These are phyloP conservation scores for Limenitis camilla DNA, from an alignment of 2,888 invertebrate species.

Conservation along the genomic window DNA sequence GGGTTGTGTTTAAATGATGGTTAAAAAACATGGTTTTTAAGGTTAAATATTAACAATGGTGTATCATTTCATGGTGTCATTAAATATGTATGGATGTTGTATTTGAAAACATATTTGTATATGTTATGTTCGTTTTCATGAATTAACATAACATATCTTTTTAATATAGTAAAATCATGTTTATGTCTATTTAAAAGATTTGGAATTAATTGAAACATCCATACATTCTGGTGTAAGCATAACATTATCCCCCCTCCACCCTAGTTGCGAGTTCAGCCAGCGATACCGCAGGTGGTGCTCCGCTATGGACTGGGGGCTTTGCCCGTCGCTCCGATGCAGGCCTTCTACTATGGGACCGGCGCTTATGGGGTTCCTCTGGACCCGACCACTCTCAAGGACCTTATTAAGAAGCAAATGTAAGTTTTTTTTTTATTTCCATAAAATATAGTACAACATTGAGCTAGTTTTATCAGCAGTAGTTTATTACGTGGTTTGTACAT, in stretches of 20 bases:
- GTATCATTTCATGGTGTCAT: conserved; percentile 4
- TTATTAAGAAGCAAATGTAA: conserved; percentile 93
- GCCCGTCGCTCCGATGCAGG: conserved; percentile 53
- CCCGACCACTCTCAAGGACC: conserved; percentile 82
- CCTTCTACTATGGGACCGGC: conserved; percentile 77
- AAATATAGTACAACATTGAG: not conserved
- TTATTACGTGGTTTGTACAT: too few relatives aligned
- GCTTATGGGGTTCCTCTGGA: conserved; percentile 74
- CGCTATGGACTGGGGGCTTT: conserved; percentile 48
- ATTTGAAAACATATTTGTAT: not conserved
- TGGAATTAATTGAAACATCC: conserved; percentile 8
- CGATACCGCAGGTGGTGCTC: conserved; percentile 55
- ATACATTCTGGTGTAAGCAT: conserved; percentile 9
- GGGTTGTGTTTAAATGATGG: not conserved
- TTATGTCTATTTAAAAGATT: not conserved
- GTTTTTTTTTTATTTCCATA: conserved; percentile 39
- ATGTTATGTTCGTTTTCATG: not conserved
- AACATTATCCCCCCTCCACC: conserved; percentile 15
- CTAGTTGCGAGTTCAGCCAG: conserved; percentile 54
- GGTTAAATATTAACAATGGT: not conserved
- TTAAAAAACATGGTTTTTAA: not conserved
- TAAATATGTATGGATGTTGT: not conserved
- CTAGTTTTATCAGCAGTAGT: not conserved
- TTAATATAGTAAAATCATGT: not conserved
- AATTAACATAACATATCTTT: not conserved